phyloP scores from a whole-genome alignment of 2,888 invertebrate genomes.

The Toxonevra muliebris region DNA sequence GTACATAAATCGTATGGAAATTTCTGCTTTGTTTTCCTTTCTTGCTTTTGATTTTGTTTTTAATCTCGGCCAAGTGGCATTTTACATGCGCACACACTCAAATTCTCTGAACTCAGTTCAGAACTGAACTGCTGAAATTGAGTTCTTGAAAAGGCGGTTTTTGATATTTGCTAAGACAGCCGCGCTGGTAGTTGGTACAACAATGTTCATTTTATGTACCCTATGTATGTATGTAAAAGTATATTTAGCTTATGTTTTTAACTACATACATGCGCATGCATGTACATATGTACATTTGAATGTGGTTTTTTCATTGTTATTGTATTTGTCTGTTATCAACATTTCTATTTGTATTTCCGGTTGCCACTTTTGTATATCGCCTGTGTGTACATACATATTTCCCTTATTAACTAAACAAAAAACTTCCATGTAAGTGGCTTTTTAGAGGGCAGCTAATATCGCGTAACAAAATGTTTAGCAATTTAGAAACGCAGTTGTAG shows the following conservation, averaged over 20 bases:
- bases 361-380: too few species aligned
- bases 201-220: neutral
- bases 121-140: neutral
- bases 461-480: too few species aligned
- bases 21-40: constrained; percentile 4
- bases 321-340: too few species aligned
- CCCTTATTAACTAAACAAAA: neutral
- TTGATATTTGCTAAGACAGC: neutral
- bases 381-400: neutral
- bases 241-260: too few species aligned
- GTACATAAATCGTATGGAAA: constrained; percentile 10
- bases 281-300: too few species aligned
- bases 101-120: neutral
- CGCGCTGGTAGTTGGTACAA: neutral
- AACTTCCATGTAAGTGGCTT: neutral
- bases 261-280: too few species aligned
- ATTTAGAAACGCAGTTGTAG: too few species aligned
- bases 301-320: too few species aligned
- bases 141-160: constrained; percentile 2
- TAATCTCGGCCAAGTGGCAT: constrained; percentile 19
- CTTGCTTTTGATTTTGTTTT: neutral
- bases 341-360: too few species aligned
- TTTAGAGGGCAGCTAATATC: too few species aligned
- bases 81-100: constrained; percentile 8
- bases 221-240: neutral